Evolutionary conservation across 2,888 invertebrate genomes (phyloP).

Genomic region (Limnephilus lunatus): DNA sequence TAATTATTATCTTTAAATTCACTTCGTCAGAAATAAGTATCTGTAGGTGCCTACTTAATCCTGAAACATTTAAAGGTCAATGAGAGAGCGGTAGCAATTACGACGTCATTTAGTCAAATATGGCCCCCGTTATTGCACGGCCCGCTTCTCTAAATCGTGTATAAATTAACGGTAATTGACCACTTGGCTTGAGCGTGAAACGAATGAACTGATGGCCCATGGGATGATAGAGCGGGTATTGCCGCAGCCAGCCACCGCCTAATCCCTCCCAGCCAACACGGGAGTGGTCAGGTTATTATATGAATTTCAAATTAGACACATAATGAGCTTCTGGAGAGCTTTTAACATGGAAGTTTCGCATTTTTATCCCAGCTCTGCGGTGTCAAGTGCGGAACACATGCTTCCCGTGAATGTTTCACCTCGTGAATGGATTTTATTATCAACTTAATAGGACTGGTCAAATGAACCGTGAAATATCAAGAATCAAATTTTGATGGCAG

Average conservation of each 20-base stretch:
- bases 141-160: constrained; percentile 31
- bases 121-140: constrained; percentile 24
- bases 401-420: not conserved
- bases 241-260: not conserved
- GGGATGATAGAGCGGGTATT: constrained; percentile 27
- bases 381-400: not conserved
- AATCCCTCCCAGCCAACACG: not conserved
- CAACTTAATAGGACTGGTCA: not conserved
- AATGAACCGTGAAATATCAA: not conserved
- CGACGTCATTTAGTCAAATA: constrained; percentile 31
- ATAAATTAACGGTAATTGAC: constrained; percentile 44
- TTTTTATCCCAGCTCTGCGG: not conserved
- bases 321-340: constrained; percentile 10
- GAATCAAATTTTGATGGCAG: not conserved
- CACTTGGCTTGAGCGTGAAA: constrained; percentile 43
- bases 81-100: not conserved
- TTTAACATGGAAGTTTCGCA: not conserved
- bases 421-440: not conserved
- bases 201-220: constrained; percentile 24
- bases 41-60: not conserved
- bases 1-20: not conserved
- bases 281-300: constrained; percentile 23
- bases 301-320: constrained; percentile 35
- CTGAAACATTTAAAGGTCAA: constrained; percentile 8
- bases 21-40: not conserved